Percentiles rank a stretch among this genome's conserved stretches.
phyloP scores from a whole-genome alignment of 1,140 invertebrate species.

The Micrasema minimum region DNA sequence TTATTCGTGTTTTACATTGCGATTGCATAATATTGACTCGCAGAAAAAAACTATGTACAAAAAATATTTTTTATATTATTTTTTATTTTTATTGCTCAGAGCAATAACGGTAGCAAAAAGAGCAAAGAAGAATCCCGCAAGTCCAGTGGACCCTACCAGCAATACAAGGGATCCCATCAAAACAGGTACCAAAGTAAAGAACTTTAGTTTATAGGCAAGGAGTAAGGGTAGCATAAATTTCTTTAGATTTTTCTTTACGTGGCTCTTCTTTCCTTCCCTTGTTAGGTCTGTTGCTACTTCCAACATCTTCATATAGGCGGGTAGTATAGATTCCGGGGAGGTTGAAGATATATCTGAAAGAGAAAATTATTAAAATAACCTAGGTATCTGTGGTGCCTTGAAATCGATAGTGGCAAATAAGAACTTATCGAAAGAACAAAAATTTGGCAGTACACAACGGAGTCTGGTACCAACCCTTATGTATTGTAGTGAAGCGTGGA shows the following conservation, averaged over 20 bases:
- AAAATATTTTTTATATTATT: not conserved
- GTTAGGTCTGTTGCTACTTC: not conserved
- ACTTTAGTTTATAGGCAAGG: conserved; percentile 84
- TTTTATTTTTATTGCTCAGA: conserved; percentile 54
- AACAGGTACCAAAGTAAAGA: conserved; percentile 79
- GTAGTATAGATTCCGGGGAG: not conserved
- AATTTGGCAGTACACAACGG: no score
- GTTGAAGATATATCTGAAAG: not conserved
- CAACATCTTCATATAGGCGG: conserved; percentile 2
- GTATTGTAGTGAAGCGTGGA: no score
- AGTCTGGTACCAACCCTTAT: no score
- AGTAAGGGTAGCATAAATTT: conserved; percentile 79
- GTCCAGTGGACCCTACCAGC: conserved; percentile 77
- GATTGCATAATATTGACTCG: not conserved
- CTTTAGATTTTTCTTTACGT: conserved; percentile 70
- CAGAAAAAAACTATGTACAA: not conserved
- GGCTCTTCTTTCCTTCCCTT: not conserved
- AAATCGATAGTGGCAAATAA: no score
- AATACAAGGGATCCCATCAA: conserved; percentile 78
- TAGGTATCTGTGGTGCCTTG: no score
- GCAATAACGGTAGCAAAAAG: conserved; percentile 76
- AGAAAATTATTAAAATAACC: no score
- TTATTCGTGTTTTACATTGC: not conserved
- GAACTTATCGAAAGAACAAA: no score
- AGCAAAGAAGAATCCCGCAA: conserved; percentile 87